These are phyloP conservation scores for Drosophila albomicans DNA, from an alignment of 1,140 invertebrate genomes.

Conservation along the genomic window DNA sequence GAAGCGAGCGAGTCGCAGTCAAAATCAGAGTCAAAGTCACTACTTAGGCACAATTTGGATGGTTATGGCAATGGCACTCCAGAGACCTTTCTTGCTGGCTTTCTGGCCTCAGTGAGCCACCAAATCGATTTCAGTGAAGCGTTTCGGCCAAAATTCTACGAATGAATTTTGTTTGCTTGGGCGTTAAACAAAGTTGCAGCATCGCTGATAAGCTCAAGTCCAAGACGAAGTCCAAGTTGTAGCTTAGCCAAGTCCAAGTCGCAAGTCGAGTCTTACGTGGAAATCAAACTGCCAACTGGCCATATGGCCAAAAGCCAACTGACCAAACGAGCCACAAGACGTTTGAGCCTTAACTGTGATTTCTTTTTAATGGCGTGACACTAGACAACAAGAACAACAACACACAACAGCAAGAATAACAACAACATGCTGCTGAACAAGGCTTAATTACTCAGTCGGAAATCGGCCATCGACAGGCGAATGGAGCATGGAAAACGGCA, in stretches of 20 bases:
- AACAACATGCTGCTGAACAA: constrained; percentile 57
- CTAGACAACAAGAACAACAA: constrained; percentile 64
- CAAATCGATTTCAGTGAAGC: constrained; percentile 75
- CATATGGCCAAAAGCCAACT: constrained; percentile 52
- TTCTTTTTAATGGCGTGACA: constrained; percentile 82
- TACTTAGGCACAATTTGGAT: constrained; percentile 83
- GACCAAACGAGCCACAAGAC: constrained; percentile 61
- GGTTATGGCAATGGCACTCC: constrained; percentile 81
- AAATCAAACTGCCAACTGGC: constrained; percentile 60
- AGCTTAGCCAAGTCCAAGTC: constrained; percentile 8
- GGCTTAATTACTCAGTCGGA: constrained; percentile 82
- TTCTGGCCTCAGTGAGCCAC: constrained; percentile 6
- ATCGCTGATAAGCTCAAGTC: constrained; percentile 69
- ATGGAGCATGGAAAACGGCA: constrained; percentile 18
- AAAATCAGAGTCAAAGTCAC: constrained; percentile 42
- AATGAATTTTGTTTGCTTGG: constrained; percentile 75
- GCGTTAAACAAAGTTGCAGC: constrained; percentile 66
- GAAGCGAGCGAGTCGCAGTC: not conserved
- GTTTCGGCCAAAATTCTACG: constrained; percentile 70
- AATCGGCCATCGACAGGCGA: constrained; percentile 66
- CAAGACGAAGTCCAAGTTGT: not conserved
- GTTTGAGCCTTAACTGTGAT: constrained; percentile 72
- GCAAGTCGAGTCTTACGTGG: constrained; percentile 67
- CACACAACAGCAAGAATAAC: constrained; percentile 40
- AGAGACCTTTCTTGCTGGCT: constrained; percentile 55